These are phyloP conservation scores for Frankliniella fusca DNA, from an alignment of 2,888 invertebrate species.

Conservation along the genomic window DNA sequence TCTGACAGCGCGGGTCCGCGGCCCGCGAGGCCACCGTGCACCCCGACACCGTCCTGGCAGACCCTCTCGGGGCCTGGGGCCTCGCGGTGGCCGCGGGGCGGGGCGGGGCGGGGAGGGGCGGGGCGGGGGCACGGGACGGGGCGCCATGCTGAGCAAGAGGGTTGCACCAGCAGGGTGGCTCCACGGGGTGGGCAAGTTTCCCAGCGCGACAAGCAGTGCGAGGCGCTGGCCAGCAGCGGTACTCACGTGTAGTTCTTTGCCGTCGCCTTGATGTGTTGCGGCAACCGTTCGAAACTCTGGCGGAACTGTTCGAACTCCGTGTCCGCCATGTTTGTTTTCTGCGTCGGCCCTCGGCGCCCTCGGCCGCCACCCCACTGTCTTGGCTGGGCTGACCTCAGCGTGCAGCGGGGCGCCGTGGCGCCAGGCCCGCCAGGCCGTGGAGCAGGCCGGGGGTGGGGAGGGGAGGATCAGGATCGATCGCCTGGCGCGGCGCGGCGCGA, in stretches of 20 bases:
- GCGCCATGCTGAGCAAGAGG: background rate
- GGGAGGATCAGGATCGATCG: background rate
- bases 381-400: background rate
- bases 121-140: background rate
- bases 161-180: background rate
- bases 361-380: background rate
- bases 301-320: conserved; percentile 91
- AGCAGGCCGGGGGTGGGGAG: background rate
- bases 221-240: conserved; percentile 22
- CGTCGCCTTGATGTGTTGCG: conserved; percentile 72
- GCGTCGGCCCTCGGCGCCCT: background rate
- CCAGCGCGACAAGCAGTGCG: too few species aligned
- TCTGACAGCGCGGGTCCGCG: background rate
- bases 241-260: conserved; percentile 89
- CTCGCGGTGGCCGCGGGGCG: too few species aligned
- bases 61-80: too few species aligned
- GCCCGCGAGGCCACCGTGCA: background rate
- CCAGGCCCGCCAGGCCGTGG: background rate
- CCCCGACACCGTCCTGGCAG: background rate
- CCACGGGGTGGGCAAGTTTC: too few species aligned
- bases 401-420: background rate
- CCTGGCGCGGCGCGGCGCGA: background rate
- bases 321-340: conserved; percentile 67
- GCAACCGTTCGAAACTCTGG: conserved; percentile 75
- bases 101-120: too few species aligned